Evolutionary conservation across 64 coral and sea anemone genomes (phyloP).

Genomic region (Dendrophyllia cribrosa): DNA sequence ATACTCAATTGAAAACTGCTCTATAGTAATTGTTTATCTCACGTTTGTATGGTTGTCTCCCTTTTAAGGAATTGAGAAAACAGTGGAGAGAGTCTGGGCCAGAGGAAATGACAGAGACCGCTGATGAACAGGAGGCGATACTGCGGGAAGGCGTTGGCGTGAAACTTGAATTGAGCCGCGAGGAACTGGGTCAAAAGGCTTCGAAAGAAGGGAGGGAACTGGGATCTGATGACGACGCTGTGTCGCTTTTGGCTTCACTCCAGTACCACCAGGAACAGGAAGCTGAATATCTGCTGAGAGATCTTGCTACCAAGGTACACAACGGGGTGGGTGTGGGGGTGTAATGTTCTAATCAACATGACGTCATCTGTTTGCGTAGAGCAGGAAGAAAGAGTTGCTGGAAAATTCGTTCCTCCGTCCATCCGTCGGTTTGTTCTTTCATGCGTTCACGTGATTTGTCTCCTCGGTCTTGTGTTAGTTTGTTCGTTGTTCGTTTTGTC

Average conservation of each 20-base stretch:
- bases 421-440: too few relatives aligned
- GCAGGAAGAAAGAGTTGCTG: too few relatives aligned
- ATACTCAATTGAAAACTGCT: too few relatives aligned
- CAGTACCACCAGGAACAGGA: conserved; percentile 92
- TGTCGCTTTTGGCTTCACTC: conserved; percentile 82
- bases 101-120: conserved; percentile 81
- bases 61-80: conserved; percentile 79
- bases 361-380: too few relatives aligned
- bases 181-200: conserved; percentile 38
- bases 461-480: too few relatives aligned
- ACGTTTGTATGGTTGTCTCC: neutral
- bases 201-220: conserved; percentile 21
- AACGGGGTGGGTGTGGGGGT: neutral
- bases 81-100: conserved; percentile 94
- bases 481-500: too few relatives aligned
- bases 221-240: conserved; percentile 63
- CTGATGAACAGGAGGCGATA: conserved; percentile 80
- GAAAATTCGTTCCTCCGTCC: too few relatives aligned
- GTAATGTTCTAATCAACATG: neutral
- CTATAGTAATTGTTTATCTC: neutral
- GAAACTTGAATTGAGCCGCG: conserved; percentile 61
- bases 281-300: conserved; percentile 82
- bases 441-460: too few relatives aligned
- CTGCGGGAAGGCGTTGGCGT: conserved; percentile 82
- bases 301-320: conserved; percentile 88